Percentiles rank a stretch among this genome's conserved stretches.
Evolutionary conservation across 1,140 invertebrate species (phyloP).

Genomic region (Nixonia krombeini): DNA sequence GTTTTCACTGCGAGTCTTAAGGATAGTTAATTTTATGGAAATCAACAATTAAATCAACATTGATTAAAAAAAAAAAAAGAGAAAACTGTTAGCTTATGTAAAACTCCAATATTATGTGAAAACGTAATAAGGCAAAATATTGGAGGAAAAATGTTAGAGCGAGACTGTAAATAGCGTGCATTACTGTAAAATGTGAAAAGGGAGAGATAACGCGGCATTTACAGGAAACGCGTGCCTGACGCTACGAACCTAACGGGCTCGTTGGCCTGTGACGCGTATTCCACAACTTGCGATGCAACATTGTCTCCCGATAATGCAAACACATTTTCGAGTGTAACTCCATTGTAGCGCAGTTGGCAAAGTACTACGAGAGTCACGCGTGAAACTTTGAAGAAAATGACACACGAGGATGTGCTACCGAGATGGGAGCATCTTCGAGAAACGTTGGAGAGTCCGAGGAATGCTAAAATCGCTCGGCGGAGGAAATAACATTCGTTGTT

Average conservation of each 20-base stretch:
- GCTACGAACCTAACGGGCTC: constrained; percentile 2
- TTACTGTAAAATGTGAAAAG: neutral
- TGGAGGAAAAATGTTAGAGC: neutral
- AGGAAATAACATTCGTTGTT: constrained; percentile 19
- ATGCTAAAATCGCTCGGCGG: neutral
- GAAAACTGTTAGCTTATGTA: no score
- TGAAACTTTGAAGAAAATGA: no score
- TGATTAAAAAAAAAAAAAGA: no score
- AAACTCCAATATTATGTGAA: no score
- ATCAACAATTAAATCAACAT: no score
- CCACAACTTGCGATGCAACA: neutral
- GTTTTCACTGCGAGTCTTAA: no score
- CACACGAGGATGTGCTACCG: no score
- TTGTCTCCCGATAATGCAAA: neutral
- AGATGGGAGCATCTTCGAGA: neutral
- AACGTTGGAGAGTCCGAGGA: neutral
- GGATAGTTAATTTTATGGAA: no score
- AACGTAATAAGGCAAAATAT: no score
- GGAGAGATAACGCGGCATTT: neutral
- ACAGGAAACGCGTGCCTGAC: neutral
- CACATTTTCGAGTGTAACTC: neutral
- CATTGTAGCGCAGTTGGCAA: no score
- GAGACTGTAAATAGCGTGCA: no score
- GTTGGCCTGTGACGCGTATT: constrained; percentile 3
- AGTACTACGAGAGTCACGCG: no score